Evolutionary conservation across 1,140 invertebrate genomes (phyloP), one percentile per base, ranked within the genome.

Genomic region (Orchestia grillus): DNA sequence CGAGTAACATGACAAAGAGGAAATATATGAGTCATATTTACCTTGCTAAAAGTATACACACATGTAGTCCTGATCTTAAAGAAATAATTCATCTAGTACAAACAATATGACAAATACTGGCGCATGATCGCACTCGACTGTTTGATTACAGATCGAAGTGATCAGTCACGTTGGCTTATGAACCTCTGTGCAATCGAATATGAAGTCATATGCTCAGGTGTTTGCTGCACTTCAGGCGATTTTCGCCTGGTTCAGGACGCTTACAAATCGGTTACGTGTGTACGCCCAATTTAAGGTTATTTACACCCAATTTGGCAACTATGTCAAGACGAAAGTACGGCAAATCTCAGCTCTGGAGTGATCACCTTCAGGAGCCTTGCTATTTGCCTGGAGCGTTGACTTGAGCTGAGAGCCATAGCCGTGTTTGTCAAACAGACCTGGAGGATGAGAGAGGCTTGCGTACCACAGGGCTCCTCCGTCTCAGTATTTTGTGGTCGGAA

Each of bases 391-490:
- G 19, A 91, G 44, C 41, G 88, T 91, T 91, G 88, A 91, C 88
- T 91, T 28, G 41, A 44, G 88, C 44, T 91, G 88, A 91, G 88
- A 91, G 88, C 88, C 44, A 91, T 91, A 91, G 88, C 88, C 41
- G 88, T 91, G 88, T 91, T 91, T 91, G 88, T 28, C 88, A 91
- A 91, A 91, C 88, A 91, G 41, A 43, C 41, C 41, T 43, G 19
- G 88, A 91, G 88, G 88, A 91, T 91, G 88, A 42, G 88, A 91
- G 88, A 91, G 88, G 88, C 42, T 42, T 42, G 88, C 88, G 44
- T 41, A 91, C 88, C 41, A 42, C 41, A 8, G 41, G 41, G 42
- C 88, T 15, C 15, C 6, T 91, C n/a, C n/a, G n/a, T n/a, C 41
- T 91, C 41, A 42, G 88, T 91, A 91, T 91, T 91, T 91, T 91